phyloP scores from a whole-genome alignment of 1,140 invertebrate genomes.

The Drosophila ficusphila region DNA sequence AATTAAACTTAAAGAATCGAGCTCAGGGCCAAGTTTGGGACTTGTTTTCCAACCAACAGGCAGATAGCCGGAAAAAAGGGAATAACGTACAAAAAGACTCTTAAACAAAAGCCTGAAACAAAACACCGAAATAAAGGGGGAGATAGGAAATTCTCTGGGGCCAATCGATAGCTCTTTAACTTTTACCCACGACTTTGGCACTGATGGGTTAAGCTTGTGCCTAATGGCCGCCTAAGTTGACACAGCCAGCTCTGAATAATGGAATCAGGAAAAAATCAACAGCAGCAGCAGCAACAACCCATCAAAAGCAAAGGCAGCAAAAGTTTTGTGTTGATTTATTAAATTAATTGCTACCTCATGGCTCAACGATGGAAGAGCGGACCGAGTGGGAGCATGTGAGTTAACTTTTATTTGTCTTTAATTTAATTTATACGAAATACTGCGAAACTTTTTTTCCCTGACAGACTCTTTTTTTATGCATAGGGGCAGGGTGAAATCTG shows the following conservation, averaged over 20 bases:
- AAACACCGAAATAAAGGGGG: neutral
- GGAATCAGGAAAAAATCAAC: conserved; percentile 27
- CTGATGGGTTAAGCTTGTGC: conserved; percentile 76
- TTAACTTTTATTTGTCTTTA: conserved; percentile 75
- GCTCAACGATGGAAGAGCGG: conserved; percentile 5
- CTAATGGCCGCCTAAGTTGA: conserved; percentile 75
- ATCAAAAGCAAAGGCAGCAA: conserved; percentile 23
- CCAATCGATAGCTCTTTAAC: conserved; percentile 78
- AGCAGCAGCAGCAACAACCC: neutral
- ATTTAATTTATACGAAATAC: conserved; percentile 72
- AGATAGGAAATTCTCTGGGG: conserved; percentile 9
- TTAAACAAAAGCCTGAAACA: conserved; percentile 52
- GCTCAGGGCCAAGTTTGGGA: conserved; percentile 49
- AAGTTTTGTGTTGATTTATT: conserved; percentile 81
- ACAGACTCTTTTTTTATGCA: neutral
- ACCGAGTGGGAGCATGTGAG: conserved; percentile 22
- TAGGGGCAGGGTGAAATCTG: conserved; percentile 1
- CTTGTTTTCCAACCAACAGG: conserved; percentile 13
- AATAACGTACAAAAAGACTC: conserved; percentile 2
- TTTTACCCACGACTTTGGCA: conserved; percentile 60
- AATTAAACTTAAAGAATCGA: conserved; percentile 77
- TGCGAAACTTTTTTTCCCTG: conserved; percentile 46
- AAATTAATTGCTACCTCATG: conserved; percentile 79
- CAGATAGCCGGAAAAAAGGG: conserved; percentile 24
- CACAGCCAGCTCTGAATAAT: conserved; percentile 46